A percentile compares a stretch with the other conserved stretches of the same genome.
phyloP scores from a whole-genome alignment of 1,140 invertebrate genomes.

The Ectropis grisescens region DNA sequence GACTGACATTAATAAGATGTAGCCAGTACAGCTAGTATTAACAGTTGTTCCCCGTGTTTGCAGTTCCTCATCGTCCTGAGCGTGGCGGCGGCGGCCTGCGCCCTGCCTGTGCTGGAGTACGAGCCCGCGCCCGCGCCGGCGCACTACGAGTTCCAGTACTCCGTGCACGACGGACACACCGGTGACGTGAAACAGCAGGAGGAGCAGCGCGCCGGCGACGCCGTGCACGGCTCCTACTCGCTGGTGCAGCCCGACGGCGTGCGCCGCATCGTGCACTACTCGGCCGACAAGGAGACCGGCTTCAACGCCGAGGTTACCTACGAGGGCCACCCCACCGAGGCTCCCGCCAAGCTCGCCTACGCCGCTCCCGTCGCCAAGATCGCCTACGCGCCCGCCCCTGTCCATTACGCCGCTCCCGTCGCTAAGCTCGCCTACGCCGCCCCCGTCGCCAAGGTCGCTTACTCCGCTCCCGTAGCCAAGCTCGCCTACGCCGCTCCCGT shows the following conservation, averaged over 20 bases:
- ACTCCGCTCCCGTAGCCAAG: constrained; percentile 9
- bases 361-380: constrained; percentile 13
- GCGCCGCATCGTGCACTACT: constrained; percentile 76
- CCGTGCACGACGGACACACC: constrained; percentile 73
- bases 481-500: constrained; percentile 31
- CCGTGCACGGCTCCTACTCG: constrained; percentile 74
- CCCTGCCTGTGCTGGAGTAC: constrained; percentile 32
- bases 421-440: constrained; percentile 16
- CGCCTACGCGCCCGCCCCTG: constrained; percentile 21
- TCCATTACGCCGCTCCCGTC: constrained; percentile 7
- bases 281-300: constrained; percentile 39
- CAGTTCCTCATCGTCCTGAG: constrained; percentile 28
- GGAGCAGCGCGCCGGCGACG: constrained; percentile 68
- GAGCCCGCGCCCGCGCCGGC: constrained; percentile 69
- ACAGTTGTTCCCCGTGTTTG: too few relatives aligned
- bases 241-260: constrained; percentile 69
- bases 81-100: constrained; percentile 33
- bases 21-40: too few relatives aligned
- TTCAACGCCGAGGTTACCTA: constrained; percentile 44
- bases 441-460: constrained; percentile 13
- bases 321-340: constrained; percentile 26
- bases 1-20: too few relatives aligned
- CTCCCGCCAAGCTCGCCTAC: constrained; percentile 20
- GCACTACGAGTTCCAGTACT: constrained; percentile 77
- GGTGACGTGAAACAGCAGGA: constrained; percentile 63